Evolutionary conservation across 2,797 vertebrate species (phyloP).

Genomic region (Siniperca scherzeri): DNA sequence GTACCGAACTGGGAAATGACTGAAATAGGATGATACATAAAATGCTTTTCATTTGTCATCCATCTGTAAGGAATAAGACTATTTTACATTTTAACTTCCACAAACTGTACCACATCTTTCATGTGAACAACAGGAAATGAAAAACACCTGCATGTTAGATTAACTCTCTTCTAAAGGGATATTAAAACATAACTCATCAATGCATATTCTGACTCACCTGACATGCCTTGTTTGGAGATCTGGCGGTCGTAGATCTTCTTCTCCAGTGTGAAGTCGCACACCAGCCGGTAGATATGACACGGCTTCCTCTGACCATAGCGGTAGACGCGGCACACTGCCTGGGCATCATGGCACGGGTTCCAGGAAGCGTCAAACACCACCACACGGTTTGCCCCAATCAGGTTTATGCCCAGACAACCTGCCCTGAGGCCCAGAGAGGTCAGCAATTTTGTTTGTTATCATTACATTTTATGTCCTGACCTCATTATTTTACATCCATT

Average conservation of each 20-base stretch:
- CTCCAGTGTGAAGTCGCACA: conserved; percentile 97
- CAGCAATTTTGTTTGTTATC: too few relatives aligned
- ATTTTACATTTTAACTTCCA: not conserved
- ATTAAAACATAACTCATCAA: not conserved
- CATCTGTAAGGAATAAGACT: too few relatives aligned
- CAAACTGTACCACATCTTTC: not conserved
- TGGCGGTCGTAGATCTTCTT: conserved; percentile 99
- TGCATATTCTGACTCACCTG: conserved; percentile 82
- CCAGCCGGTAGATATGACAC: conserved; percentile 95
- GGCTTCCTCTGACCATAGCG: conserved; percentile 96
- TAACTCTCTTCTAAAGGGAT: not conserved
- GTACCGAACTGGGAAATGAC: too few relatives aligned
- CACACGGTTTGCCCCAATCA: conserved; percentile 97
- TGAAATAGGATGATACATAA: not conserved
- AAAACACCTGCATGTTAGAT: not conserved
- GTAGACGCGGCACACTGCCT: conserved; percentile 97
- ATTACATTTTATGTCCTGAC: not conserved
- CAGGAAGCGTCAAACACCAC: conserved; percentile 98
- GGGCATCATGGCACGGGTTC: conserved; percentile 98
- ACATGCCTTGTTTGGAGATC: conserved; percentile 99
- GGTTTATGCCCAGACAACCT: conserved; percentile 96
- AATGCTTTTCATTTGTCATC: not conserved
- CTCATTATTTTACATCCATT: not conserved
- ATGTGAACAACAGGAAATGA: not conserved
- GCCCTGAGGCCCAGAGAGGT: conserved; percentile 79